Evolutionary conservation across 2,113 vertebrate species (phyloP).

Genomic region (cat (Felis catus)): DNA sequence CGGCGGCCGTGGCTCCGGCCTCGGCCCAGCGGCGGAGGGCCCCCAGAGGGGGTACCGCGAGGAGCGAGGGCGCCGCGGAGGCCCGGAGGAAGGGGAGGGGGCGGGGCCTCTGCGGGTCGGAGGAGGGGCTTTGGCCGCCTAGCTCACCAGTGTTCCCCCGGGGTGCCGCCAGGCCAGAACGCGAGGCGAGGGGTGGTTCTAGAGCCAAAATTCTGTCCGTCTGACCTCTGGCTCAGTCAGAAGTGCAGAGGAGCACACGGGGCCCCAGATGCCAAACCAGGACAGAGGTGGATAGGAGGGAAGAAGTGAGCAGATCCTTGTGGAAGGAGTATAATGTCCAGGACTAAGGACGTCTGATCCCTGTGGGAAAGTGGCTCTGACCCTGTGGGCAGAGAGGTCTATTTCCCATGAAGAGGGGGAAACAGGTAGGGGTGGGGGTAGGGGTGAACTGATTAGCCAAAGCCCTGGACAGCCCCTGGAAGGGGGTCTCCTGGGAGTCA

Average conservation of each 20-base stretch:
- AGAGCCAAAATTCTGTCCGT: not conserved
- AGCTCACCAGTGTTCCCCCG: not conserved
- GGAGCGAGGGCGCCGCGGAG: constrained; percentile 36
- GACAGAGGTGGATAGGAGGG: not conserved
- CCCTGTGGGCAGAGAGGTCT: not conserved
- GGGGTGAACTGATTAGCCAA: not conserved
- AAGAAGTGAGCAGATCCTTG: not conserved
- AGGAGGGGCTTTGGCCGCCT: not conserved
- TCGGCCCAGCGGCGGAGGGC: constrained; percentile 59
- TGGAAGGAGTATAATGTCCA: not conserved
- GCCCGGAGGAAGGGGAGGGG: not conserved
- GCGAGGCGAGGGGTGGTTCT: not conserved
- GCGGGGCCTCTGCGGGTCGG: not conserved
- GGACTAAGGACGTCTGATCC: not conserved
- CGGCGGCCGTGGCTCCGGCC: constrained; percentile 7
- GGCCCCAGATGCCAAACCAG: not conserved
- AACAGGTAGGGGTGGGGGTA: not conserved
- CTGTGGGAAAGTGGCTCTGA: not conserved
- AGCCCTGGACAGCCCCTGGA: not conserved
- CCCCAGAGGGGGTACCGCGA: constrained; percentile 58
- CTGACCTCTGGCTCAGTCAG: not conserved
- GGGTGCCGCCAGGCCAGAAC: not conserved
- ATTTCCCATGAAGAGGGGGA: not conserved
- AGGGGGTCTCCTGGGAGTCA: not conserved
- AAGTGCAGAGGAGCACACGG: not conserved